Evolutionary conservation across 2,888 invertebrate genomes (phyloP).

Genomic region (Trissolcus japonicus): DNA sequence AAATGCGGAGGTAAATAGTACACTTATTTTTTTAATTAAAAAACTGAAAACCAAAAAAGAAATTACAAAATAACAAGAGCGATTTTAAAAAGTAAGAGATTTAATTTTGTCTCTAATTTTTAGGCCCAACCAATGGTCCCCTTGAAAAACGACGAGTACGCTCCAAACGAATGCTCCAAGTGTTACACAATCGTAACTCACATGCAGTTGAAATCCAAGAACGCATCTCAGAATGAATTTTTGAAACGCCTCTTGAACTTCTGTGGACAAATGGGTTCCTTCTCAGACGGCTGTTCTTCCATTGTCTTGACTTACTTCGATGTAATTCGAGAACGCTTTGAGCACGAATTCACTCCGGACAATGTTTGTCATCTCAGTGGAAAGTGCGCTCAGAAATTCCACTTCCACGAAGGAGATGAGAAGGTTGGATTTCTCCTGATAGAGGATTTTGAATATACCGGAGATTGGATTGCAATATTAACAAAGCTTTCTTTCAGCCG

Average conservation of each 20-base stretch:
- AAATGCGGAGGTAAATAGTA: constrained; percentile 53
- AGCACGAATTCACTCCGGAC: constrained; percentile 80
- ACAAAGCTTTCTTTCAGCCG: constrained; percentile 54
- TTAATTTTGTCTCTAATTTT: constrained; percentile 11
- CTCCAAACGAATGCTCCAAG: constrained; percentile 71
- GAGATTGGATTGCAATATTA: background rate
- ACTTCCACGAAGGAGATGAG: constrained; percentile 80
- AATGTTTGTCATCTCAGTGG: constrained; percentile 87
- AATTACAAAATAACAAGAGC: too few relatives aligned
- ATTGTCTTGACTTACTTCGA: constrained; percentile 85
- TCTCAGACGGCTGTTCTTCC: constrained; percentile 88
- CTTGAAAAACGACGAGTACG: constrained; percentile 69
- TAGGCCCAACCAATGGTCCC: constrained; percentile 31
- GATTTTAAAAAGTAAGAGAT: too few relatives aligned
- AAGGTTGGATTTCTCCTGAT: constrained; percentile 69
- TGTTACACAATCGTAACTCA: constrained; percentile 70
- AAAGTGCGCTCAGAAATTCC: constrained; percentile 83
- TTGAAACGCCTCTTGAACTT: constrained; percentile 73
- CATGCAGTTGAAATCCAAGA: constrained; percentile 68
- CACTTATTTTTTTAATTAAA: background rate
- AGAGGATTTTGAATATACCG: background rate
- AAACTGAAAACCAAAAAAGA: background rate
- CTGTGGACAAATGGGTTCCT: constrained; percentile 84
- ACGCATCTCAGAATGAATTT: constrained; percentile 63
- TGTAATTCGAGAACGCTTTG: constrained; percentile 81